Conservation (phyloP, 2,888 invertebrate species). For the Tupiocoris notatus region DNA sequence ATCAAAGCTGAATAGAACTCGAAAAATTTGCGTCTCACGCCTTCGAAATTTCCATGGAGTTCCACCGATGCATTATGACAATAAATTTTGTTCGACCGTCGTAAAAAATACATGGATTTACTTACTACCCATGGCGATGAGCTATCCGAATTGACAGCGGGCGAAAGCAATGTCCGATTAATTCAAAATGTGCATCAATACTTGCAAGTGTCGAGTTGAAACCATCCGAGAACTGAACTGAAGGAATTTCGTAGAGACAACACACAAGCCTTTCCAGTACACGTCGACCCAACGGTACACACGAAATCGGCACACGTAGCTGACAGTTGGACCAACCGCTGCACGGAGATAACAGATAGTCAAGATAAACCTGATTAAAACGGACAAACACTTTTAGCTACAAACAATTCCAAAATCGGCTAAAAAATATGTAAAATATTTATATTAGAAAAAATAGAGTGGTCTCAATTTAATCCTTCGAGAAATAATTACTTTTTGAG, state of each 20-base stretch:
- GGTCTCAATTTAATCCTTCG: too few species aligned
- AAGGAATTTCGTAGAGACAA: conserved; percentile 31
- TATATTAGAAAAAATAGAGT: too few species aligned
- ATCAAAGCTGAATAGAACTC: too few species aligned
- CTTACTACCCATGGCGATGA: conserved; percentile 47
- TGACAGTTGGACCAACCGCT: conserved; percentile 40
- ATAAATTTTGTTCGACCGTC: too few species aligned
- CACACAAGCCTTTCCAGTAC: conserved; percentile 45
- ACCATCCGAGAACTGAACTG: conserved; percentile 29
- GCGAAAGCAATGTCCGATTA: conserved; percentile 26
- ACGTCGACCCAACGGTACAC: conserved; percentile 49
- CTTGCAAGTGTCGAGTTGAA: conserved; percentile 15
- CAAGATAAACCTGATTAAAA: neutral
- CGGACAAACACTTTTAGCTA: neutral
- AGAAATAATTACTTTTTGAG: too few species aligned
- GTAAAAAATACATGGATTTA: too few species aligned
- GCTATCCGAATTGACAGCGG: conserved; percentile 24
- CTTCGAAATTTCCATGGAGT: too few species aligned
- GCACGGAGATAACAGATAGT: neutral
- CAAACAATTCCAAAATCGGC: neutral
- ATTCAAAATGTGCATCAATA: conserved; percentile 26
- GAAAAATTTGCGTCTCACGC: too few species aligned
- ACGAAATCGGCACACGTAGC: conserved; percentile 48
- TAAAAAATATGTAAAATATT: too few species aligned
- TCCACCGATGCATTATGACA: too few species aligned